Conservation (phyloP, 64 coral and sea anemone genomes). For the Dendronephthya gigantea region DNA sequence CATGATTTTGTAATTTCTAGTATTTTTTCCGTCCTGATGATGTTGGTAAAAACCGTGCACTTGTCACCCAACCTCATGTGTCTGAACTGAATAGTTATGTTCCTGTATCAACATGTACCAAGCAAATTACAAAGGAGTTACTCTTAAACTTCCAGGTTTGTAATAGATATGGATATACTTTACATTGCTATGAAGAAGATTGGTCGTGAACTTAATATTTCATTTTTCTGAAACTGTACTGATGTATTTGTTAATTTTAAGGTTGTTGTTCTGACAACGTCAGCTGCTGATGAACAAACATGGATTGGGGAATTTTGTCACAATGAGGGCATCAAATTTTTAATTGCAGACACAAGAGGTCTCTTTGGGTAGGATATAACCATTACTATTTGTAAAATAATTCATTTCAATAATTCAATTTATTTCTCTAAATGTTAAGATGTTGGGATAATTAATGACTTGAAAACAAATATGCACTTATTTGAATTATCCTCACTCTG, state of each 20-base stretch:
- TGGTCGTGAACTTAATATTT: no score
- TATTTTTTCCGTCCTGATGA: constrained; percentile 64
- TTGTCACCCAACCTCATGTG: constrained; percentile 55
- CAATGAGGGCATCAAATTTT: constrained; percentile 79
- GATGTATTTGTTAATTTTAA: background rate
- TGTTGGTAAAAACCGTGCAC: constrained; percentile 78
- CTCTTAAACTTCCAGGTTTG: constrained; percentile 74
- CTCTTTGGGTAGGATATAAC: constrained; percentile 73
- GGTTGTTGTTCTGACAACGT: constrained; percentile 83
- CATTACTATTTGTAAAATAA: no score
- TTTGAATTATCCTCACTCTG: background rate
- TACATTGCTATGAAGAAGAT: no score
- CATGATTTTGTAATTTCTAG: constrained; percentile 32
- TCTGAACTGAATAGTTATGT: constrained; percentile 91
- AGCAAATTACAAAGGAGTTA: constrained; percentile 68
- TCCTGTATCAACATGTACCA: constrained; percentile 54
- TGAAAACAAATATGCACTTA: background rate
- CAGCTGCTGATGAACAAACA: constrained; percentile 67
- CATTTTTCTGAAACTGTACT: no score
- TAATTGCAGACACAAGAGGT: constrained; percentile 74
- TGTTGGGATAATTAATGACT: no score
- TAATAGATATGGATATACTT: background rate
- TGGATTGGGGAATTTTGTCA: constrained; percentile 94
- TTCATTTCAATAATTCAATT: no score
- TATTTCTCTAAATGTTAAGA: no score